Evolutionary conservation across 2,113 vertebrate species (phyloP).

Genomic region (Passer montanus): DNA sequence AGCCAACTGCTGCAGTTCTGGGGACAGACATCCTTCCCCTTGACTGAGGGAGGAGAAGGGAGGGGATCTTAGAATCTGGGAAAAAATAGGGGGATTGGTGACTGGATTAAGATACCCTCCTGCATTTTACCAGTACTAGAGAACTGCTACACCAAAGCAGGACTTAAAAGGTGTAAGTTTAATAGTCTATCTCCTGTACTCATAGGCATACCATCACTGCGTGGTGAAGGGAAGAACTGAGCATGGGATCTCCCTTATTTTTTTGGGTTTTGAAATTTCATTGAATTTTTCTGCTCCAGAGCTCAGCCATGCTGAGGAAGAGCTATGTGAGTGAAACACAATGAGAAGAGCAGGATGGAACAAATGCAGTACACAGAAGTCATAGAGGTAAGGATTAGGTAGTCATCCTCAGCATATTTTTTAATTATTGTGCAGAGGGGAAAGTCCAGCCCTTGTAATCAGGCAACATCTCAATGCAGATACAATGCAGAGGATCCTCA

Average conservation of each 20-base stretch:
- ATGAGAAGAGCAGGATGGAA: not conserved
- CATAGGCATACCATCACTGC: fast-evolving
- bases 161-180: not conserved
- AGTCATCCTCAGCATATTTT: not conserved
- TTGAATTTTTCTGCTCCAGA: not conserved
- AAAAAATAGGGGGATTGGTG: fast-evolving
- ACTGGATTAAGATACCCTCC: not conserved
- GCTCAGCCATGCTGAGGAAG: not conserved
- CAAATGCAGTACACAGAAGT: not conserved
- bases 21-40: not conserved
- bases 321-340: not conserved
- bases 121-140: not conserved
- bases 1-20: not conserved
- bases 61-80: not conserved
- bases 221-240: not conserved
- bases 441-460: not conserved
- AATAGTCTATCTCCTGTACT: not conserved
- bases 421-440: too few species aligned
- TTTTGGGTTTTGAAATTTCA: not conserved
- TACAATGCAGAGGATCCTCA: not conserved
- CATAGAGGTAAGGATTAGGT: not conserved
- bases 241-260: not conserved
- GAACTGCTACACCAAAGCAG: not conserved
- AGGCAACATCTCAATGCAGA: not conserved
- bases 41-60: not conserved